Evolutionary conservation across 53 echinoderm and acorn worm genomes (phyloP), one percentile per base, ranked within the genome.

Genomic region (Paelopatides confundens): DNA sequence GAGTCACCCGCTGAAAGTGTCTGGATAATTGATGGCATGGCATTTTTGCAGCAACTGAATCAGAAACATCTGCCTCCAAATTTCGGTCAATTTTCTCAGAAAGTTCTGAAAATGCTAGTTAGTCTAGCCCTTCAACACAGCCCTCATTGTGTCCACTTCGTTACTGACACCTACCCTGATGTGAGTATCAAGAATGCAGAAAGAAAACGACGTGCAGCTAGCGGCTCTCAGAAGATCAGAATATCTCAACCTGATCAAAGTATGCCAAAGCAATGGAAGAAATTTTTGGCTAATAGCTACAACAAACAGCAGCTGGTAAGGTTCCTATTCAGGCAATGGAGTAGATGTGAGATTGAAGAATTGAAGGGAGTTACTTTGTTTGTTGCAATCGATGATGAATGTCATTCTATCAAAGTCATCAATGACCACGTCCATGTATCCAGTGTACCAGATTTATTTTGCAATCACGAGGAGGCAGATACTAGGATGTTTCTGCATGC

Each of bases 1-100:
- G 32, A 65, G 0, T 70, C 62, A 35, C 70, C 88, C 10, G 29
- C 49, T 15, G 43, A 76, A 17, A 86, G 86, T 71, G 27, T 52
- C 6, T 93, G 93, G 93, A 35, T 93, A 4, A 71, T 90, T 3
- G 90, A 90, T 93, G 93, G 90, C 0, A 90, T 93, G 93, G 93
- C 85, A n/a, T 52, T 90, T 67, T 28, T 93, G 14, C 93, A 93
- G 63, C 18, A 53, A 37, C 58, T 87, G 36, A 35, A 63, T 31
- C 23, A n/a, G n/a, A 40, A 15, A 2, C 26, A 8, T 26, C n/a
- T 48, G 34, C 92, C 89, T 15, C 5, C 69, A n/a, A 90, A 63
- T 24, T 63, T 63, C 18, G 4, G 23, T 58, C 63, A 32, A 2
- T 26, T 90, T 11, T 86, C 86, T 23, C 83, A 90, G 33, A 35